Evolutionary conservation across 2,888 invertebrate species (phyloP).

Genomic region (Nematopogon swammerdamellus): DNA sequence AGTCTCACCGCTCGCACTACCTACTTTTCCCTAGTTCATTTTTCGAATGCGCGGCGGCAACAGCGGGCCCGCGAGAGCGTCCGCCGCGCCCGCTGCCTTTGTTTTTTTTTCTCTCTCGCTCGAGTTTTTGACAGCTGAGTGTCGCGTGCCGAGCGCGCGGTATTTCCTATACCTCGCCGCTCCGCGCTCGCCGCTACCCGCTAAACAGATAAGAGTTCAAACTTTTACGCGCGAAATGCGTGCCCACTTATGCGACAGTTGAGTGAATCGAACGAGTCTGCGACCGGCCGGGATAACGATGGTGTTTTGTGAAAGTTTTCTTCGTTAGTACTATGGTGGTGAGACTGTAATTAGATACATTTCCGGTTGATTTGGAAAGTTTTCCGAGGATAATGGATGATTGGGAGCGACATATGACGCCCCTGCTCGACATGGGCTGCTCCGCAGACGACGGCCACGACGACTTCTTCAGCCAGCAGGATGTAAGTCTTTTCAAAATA

Average conservation of each 20-base stretch:
- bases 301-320: not conserved
- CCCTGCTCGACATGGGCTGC: slow-evolving; percentile 56
- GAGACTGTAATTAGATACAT: not conserved
- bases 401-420: slow-evolving; percentile 60
- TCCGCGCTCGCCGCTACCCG: slow-evolving; percentile 24
- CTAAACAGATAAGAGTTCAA: slow-evolving; percentile 13
- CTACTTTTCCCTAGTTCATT: slow-evolving; percentile 44
- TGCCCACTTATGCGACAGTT: slow-evolving; percentile 11
- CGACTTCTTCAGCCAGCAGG: slow-evolving; percentile 58
- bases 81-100: slow-evolving; percentile 21
- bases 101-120: slow-evolving; percentile 46
- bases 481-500: slow-evolving; percentile 55
- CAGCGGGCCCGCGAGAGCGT: slow-evolving; percentile 50
- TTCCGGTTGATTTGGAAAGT: not conserved
- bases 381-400: slow-evolving; percentile 42
- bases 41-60: slow-evolving; percentile 47
- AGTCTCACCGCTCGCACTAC: slow-evolving; percentile 21
- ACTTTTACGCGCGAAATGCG: slow-evolving; percentile 52
- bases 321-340: not conserved
- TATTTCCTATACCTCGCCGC: too few relatives aligned
- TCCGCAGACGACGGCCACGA: slow-evolving; percentile 51
- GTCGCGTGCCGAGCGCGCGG: slow-evolving; percentile 40
- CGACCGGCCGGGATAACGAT: not conserved
- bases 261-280: slow-evolving; percentile 21
- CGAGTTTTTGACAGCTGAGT: slow-evolving; percentile 39